A percentile compares a stretch with the other conserved stretches of the same genome.
Conservation (phyloP, 2,888 invertebrate species). For the Mythimna albipuncta region DNA sequence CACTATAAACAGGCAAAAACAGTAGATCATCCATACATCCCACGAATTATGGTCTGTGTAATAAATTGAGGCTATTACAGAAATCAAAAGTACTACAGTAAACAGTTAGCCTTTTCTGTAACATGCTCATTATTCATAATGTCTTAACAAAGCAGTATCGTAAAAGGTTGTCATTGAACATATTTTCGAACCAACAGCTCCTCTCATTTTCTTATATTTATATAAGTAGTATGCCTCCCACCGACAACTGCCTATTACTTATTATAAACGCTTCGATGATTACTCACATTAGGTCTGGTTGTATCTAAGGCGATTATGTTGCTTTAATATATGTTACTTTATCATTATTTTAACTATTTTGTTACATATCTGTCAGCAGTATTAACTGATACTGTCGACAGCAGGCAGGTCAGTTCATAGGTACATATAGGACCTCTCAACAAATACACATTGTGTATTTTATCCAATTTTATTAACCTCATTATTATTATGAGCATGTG, state of each 20-base stretch:
- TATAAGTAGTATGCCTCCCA: conserved; percentile 69
- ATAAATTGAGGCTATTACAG: conserved; percentile 40
- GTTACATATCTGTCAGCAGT: neutral
- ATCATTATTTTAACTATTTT: neutral
- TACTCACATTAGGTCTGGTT: conserved; percentile 71
- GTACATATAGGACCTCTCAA: no score
- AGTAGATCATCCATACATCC: conserved; percentile 19
- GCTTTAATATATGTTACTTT: conserved; percentile 28
- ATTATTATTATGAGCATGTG: no score
- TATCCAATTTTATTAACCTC: no score
- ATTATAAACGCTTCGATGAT: conserved; percentile 73
- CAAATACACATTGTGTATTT: no score
- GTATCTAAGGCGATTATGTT: conserved; percentile 64
- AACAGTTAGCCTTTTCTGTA: conserved; percentile 47
- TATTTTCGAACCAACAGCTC: conserved; percentile 73
- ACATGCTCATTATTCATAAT: conserved; percentile 47
- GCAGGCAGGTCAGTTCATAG: no score
- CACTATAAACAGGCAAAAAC: conserved; percentile 17
- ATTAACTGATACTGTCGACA: no score
- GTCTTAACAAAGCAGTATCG: conserved; percentile 55
- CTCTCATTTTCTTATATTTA: conserved; percentile 73
- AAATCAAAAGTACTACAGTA: conserved; percentile 37
- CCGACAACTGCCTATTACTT: conserved; percentile 67
- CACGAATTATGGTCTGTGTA: conserved; percentile 18
- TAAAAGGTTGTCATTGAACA: conserved; percentile 66